phyloP scores from a whole-genome alignment of 2,888 invertebrate species.

The Apotomis capreana region DNA sequence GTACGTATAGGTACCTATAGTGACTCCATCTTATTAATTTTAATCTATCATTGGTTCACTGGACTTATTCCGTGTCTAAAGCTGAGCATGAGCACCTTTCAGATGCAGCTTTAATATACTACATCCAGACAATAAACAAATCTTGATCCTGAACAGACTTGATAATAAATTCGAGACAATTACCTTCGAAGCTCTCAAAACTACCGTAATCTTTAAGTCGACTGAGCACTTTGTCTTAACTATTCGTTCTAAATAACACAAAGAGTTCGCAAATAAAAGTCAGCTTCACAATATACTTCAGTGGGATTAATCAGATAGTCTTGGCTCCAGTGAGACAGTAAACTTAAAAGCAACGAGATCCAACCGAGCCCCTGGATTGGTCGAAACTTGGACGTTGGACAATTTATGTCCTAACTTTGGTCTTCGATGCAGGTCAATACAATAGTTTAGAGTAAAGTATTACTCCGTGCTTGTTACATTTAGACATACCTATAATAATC shows the following conservation, averaged over 20 bases:
- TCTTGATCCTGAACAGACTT: too few relatives aligned
- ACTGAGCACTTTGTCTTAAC: neutral
- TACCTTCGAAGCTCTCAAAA: too few relatives aligned
- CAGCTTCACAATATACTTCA: conserved; percentile 19
- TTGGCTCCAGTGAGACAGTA: conserved; percentile 42
- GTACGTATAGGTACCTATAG: too few relatives aligned
- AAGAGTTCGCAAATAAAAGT: conserved; percentile 5
- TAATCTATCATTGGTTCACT: too few relatives aligned
- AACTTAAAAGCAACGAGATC: conserved; percentile 40
- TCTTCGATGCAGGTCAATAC: conserved; percentile 64
- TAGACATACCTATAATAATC: neutral
- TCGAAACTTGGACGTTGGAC: conserved; percentile 52
- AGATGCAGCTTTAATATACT: too few relatives aligned
- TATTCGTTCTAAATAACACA: conserved; percentile 11
- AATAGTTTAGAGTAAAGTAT: conserved; percentile 54
- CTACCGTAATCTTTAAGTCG: neutral
- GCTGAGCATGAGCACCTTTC: too few relatives aligned
- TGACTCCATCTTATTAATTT: too few relatives aligned
- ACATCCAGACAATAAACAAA: too few relatives aligned
- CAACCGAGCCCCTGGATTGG: conserved; percentile 24
- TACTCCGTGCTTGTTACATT: conserved; percentile 45
- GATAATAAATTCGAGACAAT: too few relatives aligned
- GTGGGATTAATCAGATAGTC: conserved; percentile 46
- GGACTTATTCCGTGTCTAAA: too few relatives aligned
- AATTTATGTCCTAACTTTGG: conserved; percentile 69